Conservation (phyloP, 2,888 invertebrate genomes). For the Bimastos eiseni region DNA sequence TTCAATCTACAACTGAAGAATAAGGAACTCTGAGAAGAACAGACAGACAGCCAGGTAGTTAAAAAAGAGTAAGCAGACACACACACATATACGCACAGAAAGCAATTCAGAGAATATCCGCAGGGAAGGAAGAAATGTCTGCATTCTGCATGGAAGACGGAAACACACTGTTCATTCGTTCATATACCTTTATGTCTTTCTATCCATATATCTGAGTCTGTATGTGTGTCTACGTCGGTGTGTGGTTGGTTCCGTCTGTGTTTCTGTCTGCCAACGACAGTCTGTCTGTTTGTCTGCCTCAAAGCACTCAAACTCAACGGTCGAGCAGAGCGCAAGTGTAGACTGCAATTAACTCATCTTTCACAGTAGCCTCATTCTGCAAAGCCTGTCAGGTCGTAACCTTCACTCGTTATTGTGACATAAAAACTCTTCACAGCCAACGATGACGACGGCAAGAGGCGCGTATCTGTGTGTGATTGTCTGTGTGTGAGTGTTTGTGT, state of each 20-base stretch:
- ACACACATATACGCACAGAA: too few relatives aligned
- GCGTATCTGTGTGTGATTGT: not conserved
- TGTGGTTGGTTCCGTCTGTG: not conserved
- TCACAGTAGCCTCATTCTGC: not conserved
- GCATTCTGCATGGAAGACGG: not conserved
- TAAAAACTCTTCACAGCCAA: not conserved
- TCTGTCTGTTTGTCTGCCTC: conserved; percentile 13
- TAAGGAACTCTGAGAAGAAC: too few relatives aligned
- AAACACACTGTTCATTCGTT: not conserved
- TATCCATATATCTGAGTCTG: not conserved
- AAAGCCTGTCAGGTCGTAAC: not conserved
- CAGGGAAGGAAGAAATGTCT: too few relatives aligned
- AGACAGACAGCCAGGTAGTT: too few relatives aligned
- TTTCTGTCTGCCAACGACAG: not conserved
- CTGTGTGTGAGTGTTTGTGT: not conserved
- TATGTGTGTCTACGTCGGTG: not conserved
- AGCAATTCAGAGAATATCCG: too few relatives aligned
- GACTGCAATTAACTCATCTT: not conserved
- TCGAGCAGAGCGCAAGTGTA: not conserved
- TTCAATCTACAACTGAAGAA: too few relatives aligned
- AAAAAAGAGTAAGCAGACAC: too few relatives aligned
- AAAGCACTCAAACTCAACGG: not conserved
- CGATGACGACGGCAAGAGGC: not conserved
- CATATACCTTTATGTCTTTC: too few relatives aligned
- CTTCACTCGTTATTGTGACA: not conserved